Evolutionary conservation across 2,113 vertebrate genomes (phyloP), one percentile per base, ranked within the genome.

Genomic region (Mormoops blainvillei): DNA sequence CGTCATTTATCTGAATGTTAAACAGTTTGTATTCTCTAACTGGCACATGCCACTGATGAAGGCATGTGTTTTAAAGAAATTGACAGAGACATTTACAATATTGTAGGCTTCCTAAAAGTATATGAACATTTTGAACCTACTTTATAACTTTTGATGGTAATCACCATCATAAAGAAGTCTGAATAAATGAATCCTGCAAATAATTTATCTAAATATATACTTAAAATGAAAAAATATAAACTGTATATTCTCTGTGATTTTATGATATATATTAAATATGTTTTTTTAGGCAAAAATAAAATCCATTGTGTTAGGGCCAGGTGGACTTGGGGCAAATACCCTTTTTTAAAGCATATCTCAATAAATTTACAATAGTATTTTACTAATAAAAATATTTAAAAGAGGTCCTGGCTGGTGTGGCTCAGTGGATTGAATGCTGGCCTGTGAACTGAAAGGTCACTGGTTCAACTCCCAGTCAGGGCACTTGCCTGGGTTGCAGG

Each of bases 221-320:
- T 84, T 65, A 89, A 92, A 65, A 63, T 92, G 94, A 87, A 87
- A 71, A 87, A 33, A 73, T 65, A n/a, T 81, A 88, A 85, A 74
- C 74, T 74, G 1, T 61, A 26, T 73, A 26, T 80, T 95, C 28
- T 94, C 24, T 87, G 54, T 96, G 58, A 91, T 93, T 78, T 24
- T 91, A 54, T 71, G 81, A 71, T 76, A 54, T 56, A 33, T 67
- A 50, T 78, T 54, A 83, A 65, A 81, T 85, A 77, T 33, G 22
- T 58, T 58, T 89, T 74, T 95, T 87, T 78, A 61, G 63, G 67
- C 41, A 88, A 54, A 96, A 89, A 86, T 89, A 33, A 94, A 83
- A 65, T 94, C 16, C 48, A 45, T 58, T 94, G 61, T 87, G 22
- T 83, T 87, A 87, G 28, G 43, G 24, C 41, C 80, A 95, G 48